Base-by-base conservation (phyloP, 2,113 vertebrate genomes). In the Atrichornis clamosus region DNA sequence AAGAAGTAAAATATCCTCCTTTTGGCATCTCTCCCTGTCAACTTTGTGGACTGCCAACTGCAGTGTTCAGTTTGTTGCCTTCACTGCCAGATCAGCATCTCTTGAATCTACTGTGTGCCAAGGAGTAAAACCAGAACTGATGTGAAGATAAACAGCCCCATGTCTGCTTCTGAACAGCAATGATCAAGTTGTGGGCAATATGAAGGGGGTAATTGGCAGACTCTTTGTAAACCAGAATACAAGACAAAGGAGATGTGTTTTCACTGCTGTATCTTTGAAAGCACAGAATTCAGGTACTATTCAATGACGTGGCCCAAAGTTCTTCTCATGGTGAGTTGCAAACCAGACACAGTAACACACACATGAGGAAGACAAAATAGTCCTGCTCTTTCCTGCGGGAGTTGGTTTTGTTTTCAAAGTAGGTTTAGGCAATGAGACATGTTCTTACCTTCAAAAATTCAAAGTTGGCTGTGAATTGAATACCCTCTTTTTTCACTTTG, bases 391-490 rank as follows among this genome's bases (percentile, higher is more conserved):
- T 88, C 62, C 35, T 70, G 16, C 16, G 4, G 9, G 3, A 6
- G 3, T 11, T 74, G 6, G 1, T 39, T 55, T 78, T 69, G 4
- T 73, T 92, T 84, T 53, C 18, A 44, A 18, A 42, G 24, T 24
- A 56, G 8, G 46, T 69, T 90, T 65, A 82, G 27, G 10, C 23
- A 90, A n/a, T 8, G 17, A 82, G 55, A 59, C 28, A 60, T 3
- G 16, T 70, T 92, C 9, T 59, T 96, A 63, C 47, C 62, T 96
- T 94, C 83, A 94, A 95, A 96, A 94, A 89, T 89, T 94, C 68
- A 74, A 79, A 32, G 19, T 15, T 65, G 81, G 39, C 23, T 91
- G 11, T 46, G 69, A 20, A 52, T 30, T 32, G 58, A 90, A 65
- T 47, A 83, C 24, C 7, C n/a, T 81, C 8, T 79, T 56, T 50